Conservation (phyloP, 1,140 invertebrate species). For the Campoletis sonorensis region DNA sequence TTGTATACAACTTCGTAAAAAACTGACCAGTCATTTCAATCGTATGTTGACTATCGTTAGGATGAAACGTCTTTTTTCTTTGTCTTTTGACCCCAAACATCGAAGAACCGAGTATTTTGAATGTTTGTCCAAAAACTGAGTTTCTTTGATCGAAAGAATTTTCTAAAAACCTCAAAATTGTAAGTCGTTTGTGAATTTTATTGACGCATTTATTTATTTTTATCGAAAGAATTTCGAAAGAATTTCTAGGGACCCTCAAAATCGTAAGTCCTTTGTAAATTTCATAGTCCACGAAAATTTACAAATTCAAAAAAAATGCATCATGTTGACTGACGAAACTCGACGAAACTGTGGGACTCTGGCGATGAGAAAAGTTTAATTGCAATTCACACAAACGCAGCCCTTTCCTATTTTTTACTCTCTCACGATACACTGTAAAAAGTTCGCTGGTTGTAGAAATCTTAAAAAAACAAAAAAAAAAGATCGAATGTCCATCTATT, state of each 20-base stretch:
- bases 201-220: no score
- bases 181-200: no score
- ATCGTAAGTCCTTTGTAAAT: not conserved
- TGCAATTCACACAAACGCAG: not conserved
- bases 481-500: not conserved
- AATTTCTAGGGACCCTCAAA: no score
- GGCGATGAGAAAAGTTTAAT: not conserved
- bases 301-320: not conserved
- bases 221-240: no score
- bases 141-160: not conserved
- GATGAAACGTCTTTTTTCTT: not conserved
- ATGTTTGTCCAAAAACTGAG: not conserved
- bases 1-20: not conserved
- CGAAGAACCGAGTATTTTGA: no score
- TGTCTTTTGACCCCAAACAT: not conserved
- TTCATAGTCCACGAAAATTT: not conserved
- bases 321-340: no score
- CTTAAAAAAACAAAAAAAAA: not conserved
- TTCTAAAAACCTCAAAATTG: no score
- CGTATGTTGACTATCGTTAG: not conserved
- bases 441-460: not conserved
- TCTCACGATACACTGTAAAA: not conserved
- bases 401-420: not conserved
- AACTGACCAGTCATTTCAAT: slow-evolving; percentile 10
- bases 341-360: no score